Percentiles rank a stretch among this genome's conserved stretches.
Evolutionary conservation across 2,888 invertebrate species (phyloP).

Genomic region (Sycophila texana): DNA sequence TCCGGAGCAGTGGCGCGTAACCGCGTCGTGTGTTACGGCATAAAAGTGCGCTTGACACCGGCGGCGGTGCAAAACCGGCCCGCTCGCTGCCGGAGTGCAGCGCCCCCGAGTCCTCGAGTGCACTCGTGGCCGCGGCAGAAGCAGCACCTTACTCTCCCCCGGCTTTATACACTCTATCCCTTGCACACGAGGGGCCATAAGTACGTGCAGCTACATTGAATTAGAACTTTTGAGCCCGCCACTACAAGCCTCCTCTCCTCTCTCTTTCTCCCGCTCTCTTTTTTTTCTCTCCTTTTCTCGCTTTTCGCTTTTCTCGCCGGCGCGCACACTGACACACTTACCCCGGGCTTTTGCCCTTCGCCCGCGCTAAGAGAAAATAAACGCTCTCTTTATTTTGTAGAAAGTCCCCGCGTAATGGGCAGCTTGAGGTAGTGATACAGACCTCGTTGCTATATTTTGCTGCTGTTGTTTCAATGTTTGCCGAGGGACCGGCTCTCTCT

Average conservation of each 20-base stretch:
- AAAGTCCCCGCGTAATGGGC: no score
- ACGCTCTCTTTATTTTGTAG: no score
- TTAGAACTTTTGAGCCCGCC: conserved; percentile 14
- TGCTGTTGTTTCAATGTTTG: no score
- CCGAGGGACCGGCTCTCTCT: no score
- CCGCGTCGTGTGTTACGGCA: conserved; percentile 22
- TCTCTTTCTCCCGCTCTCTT: not conserved
- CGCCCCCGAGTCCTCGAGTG: conserved; percentile 13
- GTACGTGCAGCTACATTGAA: conserved; percentile 8
- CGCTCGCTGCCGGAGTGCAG: conserved; percentile 2
- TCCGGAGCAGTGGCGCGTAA: no score
- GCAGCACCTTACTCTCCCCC: not conserved
- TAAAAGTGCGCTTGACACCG: conserved; percentile 45
- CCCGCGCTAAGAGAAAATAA: no score
- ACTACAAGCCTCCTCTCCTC: not conserved
- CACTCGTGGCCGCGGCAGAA: conserved; percentile 22
- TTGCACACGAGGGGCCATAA: conserved; percentile 1
- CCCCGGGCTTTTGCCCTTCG: no score
- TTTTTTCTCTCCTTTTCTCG: not conserved
- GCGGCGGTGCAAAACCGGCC: not conserved
- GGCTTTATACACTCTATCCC: conserved; percentile 6
- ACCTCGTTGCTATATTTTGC: no score
- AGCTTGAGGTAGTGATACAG: no score
- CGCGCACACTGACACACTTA: no score
- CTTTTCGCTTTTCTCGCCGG: not conserved